A percentile compares a stretch with the other conserved stretches of the same genome.
Evolutionary conservation across 2,888 invertebrate genomes (phyloP).

Genomic region (Nephrocerus scutellatus): DNA sequence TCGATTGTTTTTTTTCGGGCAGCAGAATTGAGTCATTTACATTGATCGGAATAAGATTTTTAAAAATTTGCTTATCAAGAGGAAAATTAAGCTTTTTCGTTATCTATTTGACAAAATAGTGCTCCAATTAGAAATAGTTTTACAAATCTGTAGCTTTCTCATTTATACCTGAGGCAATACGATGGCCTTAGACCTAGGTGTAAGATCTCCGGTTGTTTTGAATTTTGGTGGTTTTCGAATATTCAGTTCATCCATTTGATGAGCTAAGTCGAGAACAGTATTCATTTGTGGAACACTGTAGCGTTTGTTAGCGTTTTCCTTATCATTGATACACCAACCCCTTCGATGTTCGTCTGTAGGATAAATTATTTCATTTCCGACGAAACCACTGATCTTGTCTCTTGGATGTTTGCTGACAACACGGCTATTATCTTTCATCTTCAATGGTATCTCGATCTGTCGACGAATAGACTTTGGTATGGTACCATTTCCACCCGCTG

Average conservation of each 20-base stretch:
- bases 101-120: conserved; percentile 28
- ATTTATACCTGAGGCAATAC: conserved; percentile 33
- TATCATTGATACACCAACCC: too few species aligned
- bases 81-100: conserved; percentile 38
- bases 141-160: background rate
- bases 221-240: conserved; percentile 9
- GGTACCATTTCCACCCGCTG: too few species aligned
- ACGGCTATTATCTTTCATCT: too few species aligned
- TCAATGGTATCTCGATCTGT: too few species aligned
- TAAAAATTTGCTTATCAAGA: conserved; percentile 28
- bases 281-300: conserved; percentile 34
- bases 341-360: too few species aligned
- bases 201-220: conserved; percentile 15
- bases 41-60: conserved; percentile 34
- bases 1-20: conserved; percentile 19
- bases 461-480: too few species aligned
- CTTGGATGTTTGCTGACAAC: too few species aligned
- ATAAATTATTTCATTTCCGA: too few species aligned
- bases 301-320: too few species aligned
- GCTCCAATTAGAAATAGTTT: too few species aligned
- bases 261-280: conserved; percentile 24
- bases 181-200: conserved; percentile 28
- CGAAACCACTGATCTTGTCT: too few species aligned
- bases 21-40: conserved; percentile 34
- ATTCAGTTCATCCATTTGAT: conserved; percentile 24